Conservation (phyloP, 2,888 invertebrate species). For the Ormyrus rosae region DNA sequence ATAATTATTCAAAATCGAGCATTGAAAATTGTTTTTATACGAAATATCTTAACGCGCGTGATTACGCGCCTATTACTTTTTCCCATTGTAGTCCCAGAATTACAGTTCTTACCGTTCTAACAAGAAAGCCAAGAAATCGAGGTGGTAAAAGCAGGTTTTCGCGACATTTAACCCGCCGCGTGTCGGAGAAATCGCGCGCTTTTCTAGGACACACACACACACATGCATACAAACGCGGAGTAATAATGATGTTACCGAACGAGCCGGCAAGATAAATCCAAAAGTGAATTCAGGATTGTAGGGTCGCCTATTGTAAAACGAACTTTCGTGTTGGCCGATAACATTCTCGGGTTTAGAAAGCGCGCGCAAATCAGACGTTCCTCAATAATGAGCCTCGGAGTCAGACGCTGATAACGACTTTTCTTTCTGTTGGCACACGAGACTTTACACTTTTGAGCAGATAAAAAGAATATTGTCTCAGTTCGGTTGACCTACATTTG, state of each 20-base stretch:
- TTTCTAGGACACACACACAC: slow-evolving; percentile 49
- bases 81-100: not conserved
- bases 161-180: slow-evolving; percentile 48
- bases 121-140: slow-evolving; percentile 26
- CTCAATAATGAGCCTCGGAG: slow-evolving; percentile 9
- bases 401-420: too few relatives aligned
- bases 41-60: not conserved
- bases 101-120: not conserved
- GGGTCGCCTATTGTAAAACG: slow-evolving; percentile 27
- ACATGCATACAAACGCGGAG: not conserved
- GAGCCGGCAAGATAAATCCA: slow-evolving; percentile 14
- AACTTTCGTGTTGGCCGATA: slow-evolving; percentile 49
- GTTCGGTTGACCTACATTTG: too few relatives aligned
- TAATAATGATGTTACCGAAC: slow-evolving; percentile 36
- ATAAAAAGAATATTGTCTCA: too few relatives aligned
- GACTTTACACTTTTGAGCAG: too few relatives aligned
- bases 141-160: slow-evolving; percentile 45
- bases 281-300: slow-evolving; percentile 33
- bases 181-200: slow-evolving; percentile 46
- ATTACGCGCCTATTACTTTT: not conserved
- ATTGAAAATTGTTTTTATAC: too few relatives aligned
- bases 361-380: not conserved
- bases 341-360: slow-evolving; percentile 55
- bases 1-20: too few relatives aligned
- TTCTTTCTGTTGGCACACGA: too few relatives aligned